A percentile compares a stretch with the other conserved stretches of the same genome.
phyloP scores from a whole-genome alignment of 2,888 invertebrate species.

The Laothoe populi region DNA sequence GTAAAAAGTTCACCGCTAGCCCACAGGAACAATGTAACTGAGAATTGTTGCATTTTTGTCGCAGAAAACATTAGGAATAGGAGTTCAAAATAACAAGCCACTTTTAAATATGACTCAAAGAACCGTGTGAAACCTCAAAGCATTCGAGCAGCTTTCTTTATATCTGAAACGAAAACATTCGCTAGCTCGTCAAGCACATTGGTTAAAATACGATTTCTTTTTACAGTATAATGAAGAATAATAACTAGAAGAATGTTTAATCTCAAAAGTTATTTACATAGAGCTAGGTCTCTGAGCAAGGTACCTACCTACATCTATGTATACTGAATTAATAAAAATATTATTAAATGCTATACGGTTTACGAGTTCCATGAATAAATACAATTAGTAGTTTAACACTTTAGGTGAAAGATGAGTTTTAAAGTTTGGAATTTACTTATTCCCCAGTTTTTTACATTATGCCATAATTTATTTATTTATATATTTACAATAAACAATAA shows the following conservation, averaged over 20 bases:
- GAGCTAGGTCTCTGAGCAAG: background rate
- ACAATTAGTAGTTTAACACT: no score
- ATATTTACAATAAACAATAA: no score
- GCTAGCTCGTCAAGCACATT: constrained; percentile 6
- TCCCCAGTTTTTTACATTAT: background rate
- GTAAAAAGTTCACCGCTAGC: background rate
- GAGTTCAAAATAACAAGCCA: constrained; percentile 19
- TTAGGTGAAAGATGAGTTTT: no score
- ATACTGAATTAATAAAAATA: no score
- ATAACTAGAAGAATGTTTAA: constrained; percentile 2
- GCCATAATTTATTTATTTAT: constrained; percentile 12
- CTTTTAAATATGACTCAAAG: constrained; percentile 22
- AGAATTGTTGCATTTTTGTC: background rate
- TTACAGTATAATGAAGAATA: constrained; percentile 12
- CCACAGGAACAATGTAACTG: background rate
- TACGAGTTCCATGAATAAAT: no score
- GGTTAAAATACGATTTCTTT: constrained; percentile 1
- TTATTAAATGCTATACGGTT: no score
- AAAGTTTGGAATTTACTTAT: no score
- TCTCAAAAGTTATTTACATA: background rate
- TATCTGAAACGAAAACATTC: constrained; percentile 18
- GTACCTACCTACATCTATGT: background rate
- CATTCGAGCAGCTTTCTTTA: constrained; percentile 22
- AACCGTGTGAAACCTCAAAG: constrained; percentile 18
- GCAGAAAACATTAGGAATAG: constrained; percentile 5